These are phyloP conservation scores for Anolis carolinensis DNA, from an alignment of 2,113 vertebrate species.

Conservation along the genomic window DNA sequence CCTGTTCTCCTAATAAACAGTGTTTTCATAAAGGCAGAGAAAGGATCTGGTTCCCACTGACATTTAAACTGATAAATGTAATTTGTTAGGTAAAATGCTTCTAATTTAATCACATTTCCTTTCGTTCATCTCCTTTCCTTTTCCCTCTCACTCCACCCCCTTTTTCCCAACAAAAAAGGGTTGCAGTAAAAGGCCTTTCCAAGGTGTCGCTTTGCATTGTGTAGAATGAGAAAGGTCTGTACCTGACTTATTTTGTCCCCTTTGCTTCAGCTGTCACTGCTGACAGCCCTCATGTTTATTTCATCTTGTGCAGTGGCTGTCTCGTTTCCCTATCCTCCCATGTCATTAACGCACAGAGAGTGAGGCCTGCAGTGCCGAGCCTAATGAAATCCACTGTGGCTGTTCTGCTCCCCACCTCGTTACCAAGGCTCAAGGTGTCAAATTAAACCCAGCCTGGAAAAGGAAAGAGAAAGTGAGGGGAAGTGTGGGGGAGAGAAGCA, in stretches of 20 bases:
- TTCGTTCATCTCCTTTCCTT: constrained; percentile 27
- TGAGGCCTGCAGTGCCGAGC: constrained; percentile 89
- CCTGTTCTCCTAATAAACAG: rapidly evolving
- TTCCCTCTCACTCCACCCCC: background rate
- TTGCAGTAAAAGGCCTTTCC: constrained; percentile 41
- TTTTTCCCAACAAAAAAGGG: constrained; percentile 30
- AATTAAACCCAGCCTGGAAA: constrained; percentile 90
- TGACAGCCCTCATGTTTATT: constrained; percentile 99
- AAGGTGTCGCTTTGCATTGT: constrained; percentile 84
- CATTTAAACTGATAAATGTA: constrained; percentile 54
- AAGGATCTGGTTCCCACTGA: constrained; percentile 39
- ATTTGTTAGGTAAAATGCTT: constrained; percentile 54
- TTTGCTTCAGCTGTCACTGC: constrained; percentile 84
- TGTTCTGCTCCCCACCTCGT: constrained; percentile 85
- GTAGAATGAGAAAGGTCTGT: constrained; percentile 83
- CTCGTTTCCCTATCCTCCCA: constrained; percentile 93
- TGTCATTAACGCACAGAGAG: constrained; percentile 93
- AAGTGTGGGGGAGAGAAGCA: background rate
- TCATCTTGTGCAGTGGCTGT: constrained; percentile 90
- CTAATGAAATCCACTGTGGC: constrained; percentile 98
- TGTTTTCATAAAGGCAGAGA: constrained; percentile 15
- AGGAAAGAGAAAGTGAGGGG: constrained; percentile 65
- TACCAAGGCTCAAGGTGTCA: constrained; percentile 96
- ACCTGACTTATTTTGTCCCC: constrained; percentile 88
- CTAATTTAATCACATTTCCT: constrained; percentile 54